Evolutionary conservation across 2,888 invertebrate species (phyloP), one percentile per base, ranked within the genome.

Genomic region (Abrostola triplasia): DNA sequence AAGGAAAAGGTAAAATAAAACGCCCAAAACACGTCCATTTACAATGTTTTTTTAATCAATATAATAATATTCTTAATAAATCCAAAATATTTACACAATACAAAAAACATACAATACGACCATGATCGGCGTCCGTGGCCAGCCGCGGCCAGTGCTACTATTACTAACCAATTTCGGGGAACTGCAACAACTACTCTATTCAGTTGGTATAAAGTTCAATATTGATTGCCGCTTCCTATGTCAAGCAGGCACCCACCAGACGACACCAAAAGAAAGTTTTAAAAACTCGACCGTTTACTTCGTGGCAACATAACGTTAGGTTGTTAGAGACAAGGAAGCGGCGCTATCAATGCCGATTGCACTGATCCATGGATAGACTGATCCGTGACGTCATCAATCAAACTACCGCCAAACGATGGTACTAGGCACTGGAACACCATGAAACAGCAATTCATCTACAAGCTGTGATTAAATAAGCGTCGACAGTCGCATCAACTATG

Each of bases 51-150:
- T 94, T 94, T 94, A 94, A 93, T 94, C 94, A 94, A 94, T 94
- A 94, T 94, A 94, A 94, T 94, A 94, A 94, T 79, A 79, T 79
- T 94, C 94, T 94, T 94, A 94, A 94, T 94, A 94, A 94, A 94
- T 94, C 94, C 93, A 94, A 94, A 94, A 94, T 94, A 94, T 94
- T 93, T 94, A 94, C 94, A 94, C 93, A 92, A 92, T 94, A 94
- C 93, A 94, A 94, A 74, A 92, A 94, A 93, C 94, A 93, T 94
- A 93, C 92, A 92, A 88, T 92, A 90, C 86, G 90, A 92, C 88
- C 88, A 88, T 87, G 88, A 89, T 87, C 89, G 86, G 88, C 89
- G 89, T 88, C 89, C 89, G 83, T 84, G 86, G 88, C 89, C 83
- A 79, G 85, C 81, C 81, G 71, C 74, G 66, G 65, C 77, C 72